These are phyloP conservation scores for Gonioctena quinquepunctata DNA, from an alignment of 1,140 invertebrate genomes.

Conservation along the genomic window DNA sequence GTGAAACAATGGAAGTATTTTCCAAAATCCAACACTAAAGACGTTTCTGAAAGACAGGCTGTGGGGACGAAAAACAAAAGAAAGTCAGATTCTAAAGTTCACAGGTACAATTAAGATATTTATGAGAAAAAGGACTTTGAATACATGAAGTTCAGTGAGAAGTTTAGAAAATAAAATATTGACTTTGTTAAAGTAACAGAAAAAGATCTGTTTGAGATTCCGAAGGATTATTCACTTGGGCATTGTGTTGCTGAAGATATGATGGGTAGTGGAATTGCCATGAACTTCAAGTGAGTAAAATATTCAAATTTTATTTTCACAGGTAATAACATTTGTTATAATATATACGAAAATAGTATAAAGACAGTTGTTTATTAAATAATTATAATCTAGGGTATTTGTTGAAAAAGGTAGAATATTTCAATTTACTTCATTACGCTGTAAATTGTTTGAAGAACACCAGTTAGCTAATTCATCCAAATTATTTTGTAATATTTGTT, in stretches of 20 bases:
- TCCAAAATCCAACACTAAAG: background rate
- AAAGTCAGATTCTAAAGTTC: background rate
- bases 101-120: background rate
- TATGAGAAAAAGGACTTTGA: background rate
- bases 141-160: background rate
- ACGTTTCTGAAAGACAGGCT: background rate
- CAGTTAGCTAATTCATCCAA: too few relatives aligned
- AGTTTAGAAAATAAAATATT: background rate
- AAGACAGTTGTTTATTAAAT: too few relatives aligned
- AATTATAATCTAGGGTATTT: too few relatives aligned
- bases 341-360: too few relatives aligned
- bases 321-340: too few relatives aligned
- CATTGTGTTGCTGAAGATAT: constrained; percentile 69
- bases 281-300: constrained; percentile 56
- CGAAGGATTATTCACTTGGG: constrained; percentile 60
- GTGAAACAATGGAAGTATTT: background rate
- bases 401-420: too few relatives aligned
- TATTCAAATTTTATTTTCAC: too few relatives aligned
- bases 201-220: constrained; percentile 62
- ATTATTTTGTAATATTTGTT: too few relatives aligned
- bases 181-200: constrained; percentile 48
- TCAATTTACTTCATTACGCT: too few relatives aligned
- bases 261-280: constrained; percentile 69
- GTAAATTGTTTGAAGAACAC: too few relatives aligned
- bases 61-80: too few relatives aligned